Evolutionary conservation across 2,113 vertebrate genomes (phyloP), one percentile per base, ranked within the genome.

Genomic region (Psilopsiagon aymara): DNA sequence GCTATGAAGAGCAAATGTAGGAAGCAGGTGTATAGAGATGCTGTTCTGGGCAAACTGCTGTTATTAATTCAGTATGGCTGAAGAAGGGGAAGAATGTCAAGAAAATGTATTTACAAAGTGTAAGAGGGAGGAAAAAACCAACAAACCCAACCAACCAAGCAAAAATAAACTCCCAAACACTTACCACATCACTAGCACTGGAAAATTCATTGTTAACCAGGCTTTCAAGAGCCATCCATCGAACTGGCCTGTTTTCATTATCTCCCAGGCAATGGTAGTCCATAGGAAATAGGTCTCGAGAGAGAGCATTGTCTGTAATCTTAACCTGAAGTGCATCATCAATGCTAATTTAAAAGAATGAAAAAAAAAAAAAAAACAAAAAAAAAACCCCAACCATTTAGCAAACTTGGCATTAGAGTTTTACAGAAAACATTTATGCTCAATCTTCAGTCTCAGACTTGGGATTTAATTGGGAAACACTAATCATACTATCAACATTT

Each of bases 231-330:
- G 99, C 99, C 99, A 99, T 99, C 99, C 99, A 99, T 63, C 99
- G 99, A 35, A 99, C 99, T 0, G 99, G 99, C 29, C 99, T 97
- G 97, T 99, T 99, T 96, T 99, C 99, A 17, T 99, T 99, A 94
- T 99, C 99, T 79, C 99, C 99, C 66, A 99, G 98, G 96, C 99
- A 99, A 96, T 99, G 99, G 97, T 99, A 99, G 96, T 99, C 99
- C 99, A 99, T 99, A 53, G 99, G 99, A 96, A 99, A 99, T 5
- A 99, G 98, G 96, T 99, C 99, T 95, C 99, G 98, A n/a, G 99
- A 98, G 13, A 99, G 98, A 11, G 99, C 99, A 10, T 99, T 99
- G 97, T 99, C 99, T 74, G 99, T 99, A 95, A 99, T 99, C 98
- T 99, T 99, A 94, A 99, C 99, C 95, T 99, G 99, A 98, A 99